A percentile compares a stretch with the other conserved stretches of the same genome.
Conservation (phyloP, 2,888 invertebrate genomes). For the Monopis laevigella region DNA sequence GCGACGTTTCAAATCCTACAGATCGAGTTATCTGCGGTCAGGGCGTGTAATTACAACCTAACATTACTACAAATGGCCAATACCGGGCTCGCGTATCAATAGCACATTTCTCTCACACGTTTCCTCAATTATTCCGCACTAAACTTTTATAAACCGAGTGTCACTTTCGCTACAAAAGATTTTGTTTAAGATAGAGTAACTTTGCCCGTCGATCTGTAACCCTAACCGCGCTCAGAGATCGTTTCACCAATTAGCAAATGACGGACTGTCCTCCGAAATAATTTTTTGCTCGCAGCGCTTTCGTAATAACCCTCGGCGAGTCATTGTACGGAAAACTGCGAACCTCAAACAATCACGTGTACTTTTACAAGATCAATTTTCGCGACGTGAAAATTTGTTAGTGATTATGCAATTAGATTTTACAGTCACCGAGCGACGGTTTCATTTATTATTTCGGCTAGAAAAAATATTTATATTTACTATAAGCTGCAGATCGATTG, state of each 20-base stretch:
- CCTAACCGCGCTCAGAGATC: too few relatives aligned
- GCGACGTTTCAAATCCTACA: slow-evolving; percentile 3
- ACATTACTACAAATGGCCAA: not conserved
- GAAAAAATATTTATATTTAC: too few relatives aligned
- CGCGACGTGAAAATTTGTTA: slow-evolving; percentile 27
- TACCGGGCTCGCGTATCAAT: slow-evolving; percentile 2
- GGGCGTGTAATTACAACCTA: slow-evolving; percentile 8
- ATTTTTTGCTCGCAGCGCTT: slow-evolving; percentile 41
- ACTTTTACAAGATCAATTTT: slow-evolving; percentile 16
- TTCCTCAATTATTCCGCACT: too few relatives aligned
- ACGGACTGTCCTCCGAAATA: slow-evolving; percentile 38
- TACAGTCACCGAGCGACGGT: too few relatives aligned
- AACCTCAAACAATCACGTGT: slow-evolving; percentile 30
- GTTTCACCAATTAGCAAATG: slow-evolving; percentile 50
- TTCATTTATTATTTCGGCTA: too few relatives aligned
- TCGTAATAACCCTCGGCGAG: slow-evolving; percentile 41
- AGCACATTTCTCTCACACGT: slow-evolving; percentile 10
- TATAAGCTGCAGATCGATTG: too few relatives aligned
- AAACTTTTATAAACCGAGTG: too few relatives aligned
- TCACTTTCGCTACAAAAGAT: too few relatives aligned
- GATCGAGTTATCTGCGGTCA: slow-evolving; percentile 10
- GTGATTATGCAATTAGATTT: too few relatives aligned
- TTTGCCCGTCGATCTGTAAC: not conserved
- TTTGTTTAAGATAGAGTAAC: too few relatives aligned
- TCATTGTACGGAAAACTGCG: slow-evolving; percentile 45